Base-by-base conservation (phyloP, 2,888 invertebrate species). In the Orthonevra nobilis region DNA sequence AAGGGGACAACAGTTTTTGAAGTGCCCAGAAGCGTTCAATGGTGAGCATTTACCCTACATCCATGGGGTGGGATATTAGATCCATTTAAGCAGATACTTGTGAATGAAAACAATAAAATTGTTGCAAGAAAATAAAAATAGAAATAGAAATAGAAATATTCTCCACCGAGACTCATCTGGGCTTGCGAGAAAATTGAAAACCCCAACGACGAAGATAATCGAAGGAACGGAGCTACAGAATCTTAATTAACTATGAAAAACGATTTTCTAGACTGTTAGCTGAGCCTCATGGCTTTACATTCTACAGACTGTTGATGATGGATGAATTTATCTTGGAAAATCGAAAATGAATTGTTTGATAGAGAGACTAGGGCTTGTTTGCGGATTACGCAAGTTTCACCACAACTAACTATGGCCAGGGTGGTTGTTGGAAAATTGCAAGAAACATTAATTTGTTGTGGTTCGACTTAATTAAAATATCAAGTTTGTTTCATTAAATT, bases 81-180 rank as follows among this genome's bases (percentile, higher is more conserved):
- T 56, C 38, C 17, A 7, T 42, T 42, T 23, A 46, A 58, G 42
- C 34, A 46, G 60, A 60, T 60, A 36, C n/a, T 32, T 14, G 9
- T 26, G 34, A 60, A 14, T 15, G 19, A 20, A 44, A 10, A 50
- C 32, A 34, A 19, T 20, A 3, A 20, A 23, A 23, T 34, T 20
- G 14, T 6, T 6, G 1, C 30, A 23, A 50, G 34, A 7, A 12
- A 17, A 42, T 12, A 23, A 46, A 34, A 42, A 14, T 19, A 1
- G 17, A 46, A 64, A 52, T 40, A n/a, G n/a, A 42, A 23, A 64
- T 15, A 52, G 20, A 38, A 44, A 64, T 44, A 17, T n/a, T 26
- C 20, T 42, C 20, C 10, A 30, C 20, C 10, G 12, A 42, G 17
- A 6, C 12, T 15, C n/a, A n/a, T n/a, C n/a, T n/a, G n/a, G 30